Conservation (phyloP, 1,140 invertebrate genomes). For the Trypoxylus dichotomus region DNA sequence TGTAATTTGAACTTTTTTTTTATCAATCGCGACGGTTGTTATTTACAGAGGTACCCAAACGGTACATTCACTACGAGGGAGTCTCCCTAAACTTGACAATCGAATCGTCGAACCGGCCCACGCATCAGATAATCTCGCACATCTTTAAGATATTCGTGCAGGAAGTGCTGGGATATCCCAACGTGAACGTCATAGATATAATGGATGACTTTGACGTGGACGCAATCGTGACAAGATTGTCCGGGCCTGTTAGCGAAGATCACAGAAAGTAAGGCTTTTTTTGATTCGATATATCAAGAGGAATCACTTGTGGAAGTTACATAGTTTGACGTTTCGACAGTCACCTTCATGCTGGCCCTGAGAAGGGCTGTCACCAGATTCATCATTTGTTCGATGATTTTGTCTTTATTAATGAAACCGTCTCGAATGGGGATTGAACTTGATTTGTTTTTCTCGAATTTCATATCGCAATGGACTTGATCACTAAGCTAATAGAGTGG, state of each 20-base stretch:
- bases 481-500: no score
- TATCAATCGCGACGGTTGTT: not conserved
- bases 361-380: no score
- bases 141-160: slow-evolving; percentile 67
- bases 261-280: slow-evolving; percentile 39
- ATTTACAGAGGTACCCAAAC: slow-evolving; percentile 38
- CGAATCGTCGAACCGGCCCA: slow-evolving; percentile 60
- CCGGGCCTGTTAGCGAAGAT: slow-evolving; percentile 22
- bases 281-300: no score
- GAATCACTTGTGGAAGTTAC: no score
- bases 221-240: slow-evolving; percentile 40
- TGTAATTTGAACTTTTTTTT: no score
- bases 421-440: no score
- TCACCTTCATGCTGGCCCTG: no score
- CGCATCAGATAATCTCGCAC: slow-evolving; percentile 64
- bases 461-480: no score
- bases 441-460: no score
- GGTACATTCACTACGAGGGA: slow-evolving; percentile 38
- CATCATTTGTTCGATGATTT: no score
- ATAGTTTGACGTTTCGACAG: no score
- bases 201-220: slow-evolving; percentile 55
- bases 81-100: slow-evolving; percentile 50
- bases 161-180: slow-evolving; percentile 66
- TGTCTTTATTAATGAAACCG: no score
- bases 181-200: slow-evolving; percentile 56